A percentile compares a stretch with the other conserved stretches of the same genome.
These are phyloP conservation scores for Cardiocondyla obscurior DNA, from an alignment of 1,140 invertebrate species.

Conservation along the genomic window DNA sequence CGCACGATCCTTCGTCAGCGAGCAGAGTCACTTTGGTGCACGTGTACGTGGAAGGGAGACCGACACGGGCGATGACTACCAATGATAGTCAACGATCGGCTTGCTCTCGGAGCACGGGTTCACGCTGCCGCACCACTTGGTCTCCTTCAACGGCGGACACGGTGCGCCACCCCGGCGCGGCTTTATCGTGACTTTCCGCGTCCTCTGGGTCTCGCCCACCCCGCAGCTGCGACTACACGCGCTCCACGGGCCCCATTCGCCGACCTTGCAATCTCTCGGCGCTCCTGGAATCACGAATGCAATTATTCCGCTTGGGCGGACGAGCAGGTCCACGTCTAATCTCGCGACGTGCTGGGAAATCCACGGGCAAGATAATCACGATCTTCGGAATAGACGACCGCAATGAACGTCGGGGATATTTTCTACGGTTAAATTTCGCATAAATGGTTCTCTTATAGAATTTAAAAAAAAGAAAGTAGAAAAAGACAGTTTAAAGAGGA, in stretches of 20 bases:
- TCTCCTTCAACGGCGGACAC: slow-evolving; percentile 92
- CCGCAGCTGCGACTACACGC: slow-evolving; percentile 93
- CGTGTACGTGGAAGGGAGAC: slow-evolving; percentile 29
- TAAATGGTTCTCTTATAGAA: background rate
- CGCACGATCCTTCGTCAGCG: slow-evolving; percentile 16
- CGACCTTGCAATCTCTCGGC: slow-evolving; percentile 91
- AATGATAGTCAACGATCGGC: slow-evolving; percentile 73
- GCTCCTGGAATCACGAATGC: slow-evolving; percentile 79
- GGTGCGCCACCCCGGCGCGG: slow-evolving; percentile 89
- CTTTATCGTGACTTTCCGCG: slow-evolving; percentile 89
- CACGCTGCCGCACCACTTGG: slow-evolving; percentile 93
- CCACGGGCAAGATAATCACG: background rate
- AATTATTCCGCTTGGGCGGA: slow-evolving; percentile 46
- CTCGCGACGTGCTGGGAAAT: slow-evolving; percentile 32
- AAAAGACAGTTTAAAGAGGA: too few relatives aligned
- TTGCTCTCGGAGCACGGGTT: slow-evolving; percentile 85
- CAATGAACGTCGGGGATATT: background rate
- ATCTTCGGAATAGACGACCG: slow-evolving; percentile 16
- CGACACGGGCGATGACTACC: slow-evolving; percentile 69
- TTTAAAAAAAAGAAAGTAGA: too few relatives aligned
- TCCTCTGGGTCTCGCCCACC: slow-evolving; percentile 93
- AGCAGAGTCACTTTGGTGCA: slow-evolving; percentile 52
- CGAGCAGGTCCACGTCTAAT: slow-evolving; percentile 28
- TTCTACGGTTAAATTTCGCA: background rate
- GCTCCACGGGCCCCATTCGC: slow-evolving; percentile 94